Evolutionary conservation across 2,888 invertebrate species (phyloP).

Genomic region (Drosophila vallismaia): DNA sequence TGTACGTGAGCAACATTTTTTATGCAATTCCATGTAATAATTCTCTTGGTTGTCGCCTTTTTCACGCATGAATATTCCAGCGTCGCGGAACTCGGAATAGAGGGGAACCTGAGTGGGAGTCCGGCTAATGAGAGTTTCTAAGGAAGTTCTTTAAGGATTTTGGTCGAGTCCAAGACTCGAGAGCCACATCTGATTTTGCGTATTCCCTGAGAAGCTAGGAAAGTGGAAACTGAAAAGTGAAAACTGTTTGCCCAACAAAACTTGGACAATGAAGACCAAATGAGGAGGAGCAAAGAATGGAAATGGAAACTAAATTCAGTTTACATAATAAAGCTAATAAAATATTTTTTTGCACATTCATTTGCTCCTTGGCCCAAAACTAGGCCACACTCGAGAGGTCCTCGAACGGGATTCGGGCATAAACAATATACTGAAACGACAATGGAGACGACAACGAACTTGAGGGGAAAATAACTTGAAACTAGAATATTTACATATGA

Average conservation of each 20-base stretch:
- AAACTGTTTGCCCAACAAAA: conserved; percentile 61
- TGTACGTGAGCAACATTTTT: conserved; percentile 75
- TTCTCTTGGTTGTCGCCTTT: conserved; percentile 52
- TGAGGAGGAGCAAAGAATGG: conserved; percentile 27
- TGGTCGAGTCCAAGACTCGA: conserved; percentile 8
- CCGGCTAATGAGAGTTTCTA: conserved; percentile 31
- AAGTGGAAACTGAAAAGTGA: conserved; percentile 40
- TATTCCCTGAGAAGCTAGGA: conserved; percentile 12
- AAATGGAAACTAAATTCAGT: conserved; percentile 70
- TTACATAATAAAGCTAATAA: conserved; percentile 77
- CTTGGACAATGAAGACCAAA: conserved; percentile 35
- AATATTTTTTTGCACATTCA: conserved; percentile 70
- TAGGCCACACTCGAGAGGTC: conserved; percentile 73
- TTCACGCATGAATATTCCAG: conserved; percentile 58
- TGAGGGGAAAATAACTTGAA: conserved; percentile 74
- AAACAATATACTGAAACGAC: conserved; percentile 68
- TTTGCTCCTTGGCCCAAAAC: conserved; percentile 50
- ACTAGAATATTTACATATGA: conserved; percentile 79
- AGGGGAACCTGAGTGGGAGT: not conserved
- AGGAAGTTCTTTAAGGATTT: conserved; percentile 4
- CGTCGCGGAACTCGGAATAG: not conserved
- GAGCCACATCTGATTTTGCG: conserved; percentile 22
- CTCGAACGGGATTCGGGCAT: conserved; percentile 68
- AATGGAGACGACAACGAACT: conserved; percentile 57
- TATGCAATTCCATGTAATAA: conserved; percentile 64